These are phyloP conservation scores for Leptinotarsa tumamoca DNA, from an alignment of 2,888 invertebrate genomes.

Conservation along the genomic window DNA sequence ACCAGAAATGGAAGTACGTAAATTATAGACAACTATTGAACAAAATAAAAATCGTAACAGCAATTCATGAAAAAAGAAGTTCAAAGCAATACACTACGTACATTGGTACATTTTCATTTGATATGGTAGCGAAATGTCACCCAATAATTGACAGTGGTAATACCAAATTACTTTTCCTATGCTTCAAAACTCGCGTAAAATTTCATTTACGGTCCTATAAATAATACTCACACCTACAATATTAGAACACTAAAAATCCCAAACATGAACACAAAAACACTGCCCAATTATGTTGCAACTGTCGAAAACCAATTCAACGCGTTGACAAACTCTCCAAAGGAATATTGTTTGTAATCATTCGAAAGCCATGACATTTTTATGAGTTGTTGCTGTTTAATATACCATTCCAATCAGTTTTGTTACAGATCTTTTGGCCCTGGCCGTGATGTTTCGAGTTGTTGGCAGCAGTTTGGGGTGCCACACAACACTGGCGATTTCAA, in stretches of 20 bases:
- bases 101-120: too few species aligned
- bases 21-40: too few species aligned
- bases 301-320: conserved; percentile 18
- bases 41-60: too few species aligned
- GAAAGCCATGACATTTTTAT: conserved; percentile 15
- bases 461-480: conserved; percentile 17
- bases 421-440: conserved; percentile 16
- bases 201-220: too few species aligned
- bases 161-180: too few species aligned
- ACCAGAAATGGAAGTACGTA: too few species aligned
- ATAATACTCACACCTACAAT: not conserved
- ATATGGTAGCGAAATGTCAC: too few species aligned
- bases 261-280: not conserved
- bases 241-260: not conserved
- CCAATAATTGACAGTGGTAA: too few species aligned
- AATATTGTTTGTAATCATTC: conserved; percentile 16
- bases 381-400: conserved; percentile 6
- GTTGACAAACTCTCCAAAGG: conserved; percentile 9
- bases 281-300: conserved; percentile 5
- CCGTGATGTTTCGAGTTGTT: conserved; percentile 14
- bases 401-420: conserved; percentile 21
- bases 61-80: too few species aligned
- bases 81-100: too few species aligned
- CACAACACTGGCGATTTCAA: conserved; percentile 9
- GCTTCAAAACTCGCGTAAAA: too few species aligned